Base-by-base conservation (phyloP, 2,888 invertebrate species). In the Reticulitermes lucifugus region DNA sequence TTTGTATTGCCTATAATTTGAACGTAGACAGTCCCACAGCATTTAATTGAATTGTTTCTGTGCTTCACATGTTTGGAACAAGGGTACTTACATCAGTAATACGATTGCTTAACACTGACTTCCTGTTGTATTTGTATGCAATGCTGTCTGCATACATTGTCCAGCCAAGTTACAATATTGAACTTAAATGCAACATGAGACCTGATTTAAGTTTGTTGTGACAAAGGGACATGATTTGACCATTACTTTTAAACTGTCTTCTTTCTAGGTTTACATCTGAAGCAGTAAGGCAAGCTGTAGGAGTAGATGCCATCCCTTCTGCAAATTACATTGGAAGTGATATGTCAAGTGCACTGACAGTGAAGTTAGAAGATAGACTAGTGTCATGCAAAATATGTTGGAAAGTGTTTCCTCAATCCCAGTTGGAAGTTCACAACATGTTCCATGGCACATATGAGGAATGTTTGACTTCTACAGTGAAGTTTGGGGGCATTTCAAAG, bases 191-290 rank as follows among this genome's bases (percentile, higher is more conserved):
- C n/a, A 65, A 25, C 65, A 65, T 65, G 65, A 65, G 65, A 65
- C 65, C 65, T 65, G 65, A 9, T 65, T n/a, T 65, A 65, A 25
- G 65, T n/a, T 65, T 65, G 65, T 65, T 65, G n/a, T n/a, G 14
- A 65, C 65, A 65, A 18, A 43, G 41, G 14, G 41, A 46, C 10
- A 12, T 46, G 6, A 46, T 46, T 46, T 46, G 46, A 46, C 9
- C 51, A 51, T 77, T 77, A 77, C 46, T 46, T 77, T 77, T 10
- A 46, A n/a, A 77, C 41, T 77, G 46, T 77, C 77, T 77, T 77
- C 77, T 77, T 77, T 77, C 77, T 77, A 77, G 77, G 77, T 77
- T 35, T 10, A 43, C 41, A 46, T 22, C 77, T 77, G 77, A 10
- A 77, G 43, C 51, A 43, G 46, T 46, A 41, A 29, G 22, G 29